Evolutionary conservation across 2,888 invertebrate genomes (phyloP).

Genomic region (Thera obeliscata): DNA sequence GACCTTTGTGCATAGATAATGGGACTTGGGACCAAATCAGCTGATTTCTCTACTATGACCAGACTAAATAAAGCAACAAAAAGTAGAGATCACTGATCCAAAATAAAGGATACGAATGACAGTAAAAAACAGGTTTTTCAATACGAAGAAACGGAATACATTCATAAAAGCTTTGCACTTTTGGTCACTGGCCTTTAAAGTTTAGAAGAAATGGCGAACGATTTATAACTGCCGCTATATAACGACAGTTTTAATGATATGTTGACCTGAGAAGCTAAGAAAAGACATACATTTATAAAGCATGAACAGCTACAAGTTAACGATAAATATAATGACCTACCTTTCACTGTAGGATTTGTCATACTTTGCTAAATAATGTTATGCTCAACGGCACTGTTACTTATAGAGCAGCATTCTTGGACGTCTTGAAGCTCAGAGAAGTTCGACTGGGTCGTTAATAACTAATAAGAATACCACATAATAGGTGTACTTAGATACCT

Average conservation of each 20-base stretch:
- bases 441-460: conserved; percentile 44
- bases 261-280: background rate
- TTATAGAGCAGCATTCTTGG: conserved; percentile 45
- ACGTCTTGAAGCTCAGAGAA: conserved; percentile 39
- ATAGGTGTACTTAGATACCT: conserved; percentile 24
- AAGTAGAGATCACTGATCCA: conserved; percentile 29
- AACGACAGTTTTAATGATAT: background rate
- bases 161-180: conserved; percentile 30
- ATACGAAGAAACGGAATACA: conserved; percentile 21
- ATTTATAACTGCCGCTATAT: background rate
- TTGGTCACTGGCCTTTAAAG: conserved; percentile 26
- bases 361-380: conserved; percentile 46
- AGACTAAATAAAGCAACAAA: conserved; percentile 26
- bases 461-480: conserved; percentile 45
- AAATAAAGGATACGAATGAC: conserved; percentile 28
- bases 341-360: conserved; percentile 49
- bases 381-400: conserved; percentile 40
- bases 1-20: conserved; percentile 31
- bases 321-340: conserved; percentile 43
- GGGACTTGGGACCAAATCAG: conserved; percentile 33
- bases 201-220: background rate
- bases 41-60: conserved; percentile 39
- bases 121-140: conserved; percentile 26
- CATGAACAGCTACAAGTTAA: too few relatives aligned
- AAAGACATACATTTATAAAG: conserved; percentile 5